phyloP scores from a whole-genome alignment of 2,113 vertebrate species.

The Cinclus mexicanus region DNA sequence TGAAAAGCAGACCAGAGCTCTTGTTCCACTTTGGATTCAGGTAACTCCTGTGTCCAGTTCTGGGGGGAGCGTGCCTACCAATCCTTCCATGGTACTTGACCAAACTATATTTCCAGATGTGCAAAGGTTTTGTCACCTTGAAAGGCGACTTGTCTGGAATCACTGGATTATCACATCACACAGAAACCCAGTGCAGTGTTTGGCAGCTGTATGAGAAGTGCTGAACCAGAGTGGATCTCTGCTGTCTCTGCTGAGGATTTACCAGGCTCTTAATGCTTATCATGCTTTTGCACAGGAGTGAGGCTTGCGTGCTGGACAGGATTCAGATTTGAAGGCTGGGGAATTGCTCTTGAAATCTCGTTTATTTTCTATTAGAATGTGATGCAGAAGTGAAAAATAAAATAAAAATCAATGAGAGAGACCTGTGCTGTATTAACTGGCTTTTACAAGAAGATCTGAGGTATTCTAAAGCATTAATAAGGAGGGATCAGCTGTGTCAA shows the following conservation, averaged over 20 bases:
- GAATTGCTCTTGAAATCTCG: not conserved
- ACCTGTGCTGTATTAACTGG: not conserved
- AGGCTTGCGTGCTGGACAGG: not conserved
- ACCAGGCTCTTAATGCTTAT: not conserved
- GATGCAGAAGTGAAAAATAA: not conserved
- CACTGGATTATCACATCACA: not conserved
- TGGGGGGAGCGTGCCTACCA: not conserved
- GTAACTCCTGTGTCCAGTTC: not conserved
- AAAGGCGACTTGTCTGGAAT: not conserved
- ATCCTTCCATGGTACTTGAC: not conserved
- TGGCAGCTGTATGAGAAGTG: not conserved
- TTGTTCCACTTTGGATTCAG: not conserved
- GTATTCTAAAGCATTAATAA: not conserved
- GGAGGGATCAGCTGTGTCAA: not conserved
- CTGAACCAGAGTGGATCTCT: not conserved
- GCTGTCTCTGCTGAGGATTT: not conserved
- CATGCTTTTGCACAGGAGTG: not conserved
- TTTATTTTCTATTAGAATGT: not conserved
- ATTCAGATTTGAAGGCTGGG: not conserved
- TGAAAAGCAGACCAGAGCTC: not conserved
- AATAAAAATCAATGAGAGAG: not conserved
- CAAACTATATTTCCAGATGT: not conserved
- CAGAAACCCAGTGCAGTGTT: not conserved
- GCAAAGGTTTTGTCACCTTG: not conserved
- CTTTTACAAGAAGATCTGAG: not conserved